Evolutionary conservation across 2,888 invertebrate species (phyloP).

Genomic region (Lydus trimaculatus): DNA sequence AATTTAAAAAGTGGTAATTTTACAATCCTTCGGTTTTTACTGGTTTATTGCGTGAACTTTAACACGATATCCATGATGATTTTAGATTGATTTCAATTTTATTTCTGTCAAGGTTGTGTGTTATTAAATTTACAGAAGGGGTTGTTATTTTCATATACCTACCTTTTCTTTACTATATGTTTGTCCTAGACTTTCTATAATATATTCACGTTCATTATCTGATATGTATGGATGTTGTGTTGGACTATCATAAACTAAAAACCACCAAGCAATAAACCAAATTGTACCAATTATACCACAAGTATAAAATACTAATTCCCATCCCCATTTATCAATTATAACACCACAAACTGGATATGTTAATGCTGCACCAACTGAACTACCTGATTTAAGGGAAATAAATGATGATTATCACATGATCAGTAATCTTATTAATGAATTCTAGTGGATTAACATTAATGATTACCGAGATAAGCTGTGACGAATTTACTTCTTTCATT

Average conservation of each 20-base stretch:
- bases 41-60: not conserved
- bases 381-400: slow-evolving; percentile 58
- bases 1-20: not conserved
- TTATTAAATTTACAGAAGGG: no score
- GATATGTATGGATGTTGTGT: slow-evolving; percentile 71
- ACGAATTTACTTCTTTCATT: slow-evolving; percentile 72
- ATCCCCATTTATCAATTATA: slow-evolving; percentile 70
- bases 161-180: slow-evolving; percentile 56
- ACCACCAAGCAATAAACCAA: slow-evolving; percentile 73
- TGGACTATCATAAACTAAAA: slow-evolving; percentile 71
- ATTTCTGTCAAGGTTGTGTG: not conserved
- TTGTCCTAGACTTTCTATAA: slow-evolving; percentile 65
- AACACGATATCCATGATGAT: not conserved
- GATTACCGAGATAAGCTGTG: slow-evolving; percentile 54
- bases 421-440: not conserved
- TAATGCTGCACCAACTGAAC: slow-evolving; percentile 71
- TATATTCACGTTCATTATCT: slow-evolving; percentile 65
- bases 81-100: not conserved
- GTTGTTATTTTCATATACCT: no score
- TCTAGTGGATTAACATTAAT: not conserved
- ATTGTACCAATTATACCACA: slow-evolving; percentile 67
- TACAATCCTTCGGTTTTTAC: not conserved
- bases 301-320: slow-evolving; percentile 76
- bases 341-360: slow-evolving; percentile 76
- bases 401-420: not conserved